Base-by-base conservation (phyloP, 2,113 vertebrate species). In the Helogale parvula region DNA sequence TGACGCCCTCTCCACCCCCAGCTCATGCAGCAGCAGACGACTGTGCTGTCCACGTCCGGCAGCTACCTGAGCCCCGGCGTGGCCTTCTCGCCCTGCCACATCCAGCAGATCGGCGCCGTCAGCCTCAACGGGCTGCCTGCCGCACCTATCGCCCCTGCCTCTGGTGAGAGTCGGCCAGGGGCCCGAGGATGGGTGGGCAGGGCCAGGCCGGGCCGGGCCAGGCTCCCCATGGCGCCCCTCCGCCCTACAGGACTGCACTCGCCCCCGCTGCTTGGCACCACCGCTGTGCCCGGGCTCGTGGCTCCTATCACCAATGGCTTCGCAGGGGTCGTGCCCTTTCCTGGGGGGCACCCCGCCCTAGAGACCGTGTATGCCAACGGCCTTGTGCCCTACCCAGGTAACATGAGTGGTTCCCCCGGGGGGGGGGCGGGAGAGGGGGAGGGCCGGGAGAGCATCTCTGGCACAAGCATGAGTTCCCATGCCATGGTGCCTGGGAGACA, bases 11-110 rank as follows among this genome's bases (percentile, higher is more conserved):
- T 90, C 50, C 31, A 25, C 65, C 95, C 94, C 97, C 99, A 99
- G 99, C 99, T 99, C 99, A 99, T 99, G 99, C 99, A 99, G 98
- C 99, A 99, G 98, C 99, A 99, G 77, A 99, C 99, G 33, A 99
- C 99, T 31, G 99, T 99, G 98, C 99, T 99, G 97, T 99, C 99
- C 86, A 99, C 99, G 96, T 99, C 99, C 2, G 99, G 99, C 97
- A 99, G 99, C 98, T 99, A 99, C 98, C 98, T 99, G 98, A 99
- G 99, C 83, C 99, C 99, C 0, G 99, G 99, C 13, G 98, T 99
- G 98, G 98, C 99, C 94, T 99, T 99, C 91, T 99, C 99, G 7
- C 99, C 99, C 10, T 99, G 99, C 79, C 99, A 99, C 98, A 99
- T 99, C 98, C 99, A 99, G 98, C 99, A 99, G 99, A 99, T 99